Conservation (phyloP, 2,113 vertebrate genomes). For the Rousettus leschenaultii region DNA sequence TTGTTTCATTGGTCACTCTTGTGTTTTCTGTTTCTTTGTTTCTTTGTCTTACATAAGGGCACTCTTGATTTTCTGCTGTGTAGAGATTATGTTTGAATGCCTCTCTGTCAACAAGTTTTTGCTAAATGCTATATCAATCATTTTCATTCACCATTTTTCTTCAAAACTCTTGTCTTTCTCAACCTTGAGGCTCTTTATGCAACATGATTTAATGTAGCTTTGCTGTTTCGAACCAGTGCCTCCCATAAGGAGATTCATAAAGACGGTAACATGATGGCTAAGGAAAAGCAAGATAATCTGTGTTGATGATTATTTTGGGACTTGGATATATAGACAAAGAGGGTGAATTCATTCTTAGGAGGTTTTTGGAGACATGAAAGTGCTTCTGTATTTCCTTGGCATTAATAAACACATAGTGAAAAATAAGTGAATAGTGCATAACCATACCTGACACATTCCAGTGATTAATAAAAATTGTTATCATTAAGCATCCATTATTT, state of each 20-base stretch:
- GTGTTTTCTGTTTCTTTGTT: too few relatives aligned
- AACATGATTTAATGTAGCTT: neutral
- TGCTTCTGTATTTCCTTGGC: neutral
- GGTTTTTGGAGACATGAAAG: neutral
- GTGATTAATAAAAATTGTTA: neutral
- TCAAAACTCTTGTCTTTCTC: neutral
- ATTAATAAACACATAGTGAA: neutral
- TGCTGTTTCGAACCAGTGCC: neutral
- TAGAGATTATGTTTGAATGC: neutral
- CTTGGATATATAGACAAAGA: neutral
- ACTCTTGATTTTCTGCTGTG: constrained; percentile 6
- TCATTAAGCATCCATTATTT: neutral
- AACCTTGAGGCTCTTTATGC: neutral
- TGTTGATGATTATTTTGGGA: neutral
- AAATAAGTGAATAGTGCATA: neutral
- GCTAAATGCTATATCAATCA: neutral
- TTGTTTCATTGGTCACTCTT: neutral
- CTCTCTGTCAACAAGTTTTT: neutral
- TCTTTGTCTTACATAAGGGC: neutral
- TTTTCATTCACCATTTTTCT: neutral
- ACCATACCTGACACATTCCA: neutral
- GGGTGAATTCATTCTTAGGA: neutral
- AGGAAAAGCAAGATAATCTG: neutral
- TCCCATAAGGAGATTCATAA: neutral
- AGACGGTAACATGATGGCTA: neutral